Percentiles rank a stretch among this genome's conserved stretches.
Conservation (phyloP, 1,140 invertebrate species). For the Rhyacophila brunnea region DNA sequence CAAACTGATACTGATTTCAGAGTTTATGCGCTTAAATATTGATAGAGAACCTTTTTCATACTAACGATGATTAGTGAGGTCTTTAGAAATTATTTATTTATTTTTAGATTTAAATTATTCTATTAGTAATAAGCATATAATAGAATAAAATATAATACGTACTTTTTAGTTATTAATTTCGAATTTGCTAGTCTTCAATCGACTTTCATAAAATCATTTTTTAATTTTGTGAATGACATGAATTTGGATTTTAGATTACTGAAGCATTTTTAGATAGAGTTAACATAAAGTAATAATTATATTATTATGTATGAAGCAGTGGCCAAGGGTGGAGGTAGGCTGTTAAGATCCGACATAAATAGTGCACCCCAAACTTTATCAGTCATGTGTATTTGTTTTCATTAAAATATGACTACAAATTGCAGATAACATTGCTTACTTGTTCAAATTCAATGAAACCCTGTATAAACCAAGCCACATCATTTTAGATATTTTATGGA, state of each 20-base stretch:
- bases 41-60: slow-evolving; percentile 29
- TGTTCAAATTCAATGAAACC: too few species aligned
- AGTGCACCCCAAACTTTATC: too few species aligned
- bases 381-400: too few species aligned
- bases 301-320: too few species aligned
- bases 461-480: too few species aligned
- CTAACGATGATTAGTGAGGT: slow-evolving; percentile 33
- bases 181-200: slow-evolving; percentile 32
- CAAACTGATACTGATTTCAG: slow-evolving; percentile 8
- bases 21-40: slow-evolving; percentile 33
- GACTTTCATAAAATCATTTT: slow-evolving; percentile 19
- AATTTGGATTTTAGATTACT: neutral
- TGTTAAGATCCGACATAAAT: too few species aligned
- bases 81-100: slow-evolving; percentile 36
- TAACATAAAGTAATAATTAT: too few species aligned
- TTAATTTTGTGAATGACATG: slow-evolving; percentile 2
- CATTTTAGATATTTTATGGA: too few species aligned
- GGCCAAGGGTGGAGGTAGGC: too few species aligned
- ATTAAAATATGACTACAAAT: too few species aligned
- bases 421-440: too few species aligned
- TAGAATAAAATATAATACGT: too few species aligned
- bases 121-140: slow-evolving; percentile 26
- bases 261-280: slow-evolving; percentile 3
- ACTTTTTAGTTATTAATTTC: slow-evolving; percentile 31
- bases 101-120: slow-evolving; percentile 30